Conservation (phyloP, 1,140 invertebrate genomes). For the Conus betulinus region DNA sequence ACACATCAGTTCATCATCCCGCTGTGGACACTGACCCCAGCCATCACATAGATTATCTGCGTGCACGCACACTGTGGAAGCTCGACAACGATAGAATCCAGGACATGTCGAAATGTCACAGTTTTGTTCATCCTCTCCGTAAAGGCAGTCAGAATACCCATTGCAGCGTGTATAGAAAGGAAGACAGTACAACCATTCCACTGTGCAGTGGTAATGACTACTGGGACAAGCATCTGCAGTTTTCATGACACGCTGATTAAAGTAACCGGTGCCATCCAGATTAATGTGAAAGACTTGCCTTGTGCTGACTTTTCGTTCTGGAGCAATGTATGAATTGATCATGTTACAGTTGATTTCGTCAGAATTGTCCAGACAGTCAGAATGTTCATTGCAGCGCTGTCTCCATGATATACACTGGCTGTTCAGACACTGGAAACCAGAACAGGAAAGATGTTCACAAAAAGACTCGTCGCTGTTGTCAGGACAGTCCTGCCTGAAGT, state of each 20-base stretch:
- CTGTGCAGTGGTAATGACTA: background rate
- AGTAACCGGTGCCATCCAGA: background rate
- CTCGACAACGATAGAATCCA: constrained; percentile 14
- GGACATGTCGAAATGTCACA: background rate
- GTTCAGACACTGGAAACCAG: too few species aligned
- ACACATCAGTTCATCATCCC: constrained; percentile 22
- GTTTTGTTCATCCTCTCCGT: background rate
- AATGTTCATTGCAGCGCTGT: too few species aligned
- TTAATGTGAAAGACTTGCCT: too few species aligned
- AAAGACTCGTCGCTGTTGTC: too few species aligned
- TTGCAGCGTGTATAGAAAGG: background rate
- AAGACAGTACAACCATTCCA: background rate
- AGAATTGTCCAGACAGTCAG: too few species aligned
- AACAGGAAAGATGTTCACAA: too few species aligned
- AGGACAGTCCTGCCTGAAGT: too few species aligned
- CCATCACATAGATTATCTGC: constrained; percentile 36
- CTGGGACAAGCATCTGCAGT: background rate
- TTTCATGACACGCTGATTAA: background rate
- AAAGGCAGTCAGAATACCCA: background rate
- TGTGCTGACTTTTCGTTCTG: too few species aligned
- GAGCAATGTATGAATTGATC: too few species aligned
- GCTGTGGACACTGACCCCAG: constrained; percentile 18
- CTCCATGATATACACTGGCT: too few species aligned
- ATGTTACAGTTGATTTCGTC: too few species aligned
- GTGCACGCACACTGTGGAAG: constrained; percentile 11